Percentiles rank a stretch among this genome's conserved stretches.
phyloP scores from a whole-genome alignment of 2,797 vertebrate genomes.

The Dermochelys coriacea region DNA sequence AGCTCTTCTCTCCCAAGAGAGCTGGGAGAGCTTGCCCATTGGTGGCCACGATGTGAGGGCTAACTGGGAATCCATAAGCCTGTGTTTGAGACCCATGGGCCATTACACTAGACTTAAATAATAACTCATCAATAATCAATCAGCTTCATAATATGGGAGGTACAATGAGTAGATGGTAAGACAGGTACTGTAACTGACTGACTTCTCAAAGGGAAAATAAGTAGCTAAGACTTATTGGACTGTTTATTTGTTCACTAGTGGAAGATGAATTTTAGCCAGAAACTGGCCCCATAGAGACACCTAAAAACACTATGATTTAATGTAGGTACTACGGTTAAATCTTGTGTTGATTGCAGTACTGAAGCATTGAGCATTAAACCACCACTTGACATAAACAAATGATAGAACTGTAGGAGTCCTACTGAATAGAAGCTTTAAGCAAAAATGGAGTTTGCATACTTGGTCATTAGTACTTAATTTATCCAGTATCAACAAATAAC shows the following conservation, averaged over 20 bases:
- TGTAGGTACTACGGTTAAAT: neutral
- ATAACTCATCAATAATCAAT: neutral
- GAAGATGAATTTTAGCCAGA: neutral
- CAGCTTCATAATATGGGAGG: accelerated
- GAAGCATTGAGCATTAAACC: neutral
- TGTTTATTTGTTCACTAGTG: neutral
- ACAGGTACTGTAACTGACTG: neutral
- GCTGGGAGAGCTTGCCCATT: neutral
- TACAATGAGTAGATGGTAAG: neutral
- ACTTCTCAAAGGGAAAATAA: neutral
- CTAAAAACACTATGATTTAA: neutral
- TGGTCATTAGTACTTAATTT: neutral
- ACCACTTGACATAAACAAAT: neutral
- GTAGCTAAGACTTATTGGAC: neutral
- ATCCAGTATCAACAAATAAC: neutral
- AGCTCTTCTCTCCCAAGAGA: no score
- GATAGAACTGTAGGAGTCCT: neutral
- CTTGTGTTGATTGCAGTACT: accelerated
- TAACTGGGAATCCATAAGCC: neutral
- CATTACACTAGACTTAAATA: neutral
- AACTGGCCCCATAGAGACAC: neutral
- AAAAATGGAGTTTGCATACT: neutral
- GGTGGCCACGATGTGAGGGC: neutral
- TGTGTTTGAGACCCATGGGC: neutral
- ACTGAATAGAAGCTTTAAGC: neutral